Evolutionary conservation across 2,797 vertebrate genomes (phyloP), one percentile per base, ranked within the genome.

Genomic region (Emys orbicularis): DNA sequence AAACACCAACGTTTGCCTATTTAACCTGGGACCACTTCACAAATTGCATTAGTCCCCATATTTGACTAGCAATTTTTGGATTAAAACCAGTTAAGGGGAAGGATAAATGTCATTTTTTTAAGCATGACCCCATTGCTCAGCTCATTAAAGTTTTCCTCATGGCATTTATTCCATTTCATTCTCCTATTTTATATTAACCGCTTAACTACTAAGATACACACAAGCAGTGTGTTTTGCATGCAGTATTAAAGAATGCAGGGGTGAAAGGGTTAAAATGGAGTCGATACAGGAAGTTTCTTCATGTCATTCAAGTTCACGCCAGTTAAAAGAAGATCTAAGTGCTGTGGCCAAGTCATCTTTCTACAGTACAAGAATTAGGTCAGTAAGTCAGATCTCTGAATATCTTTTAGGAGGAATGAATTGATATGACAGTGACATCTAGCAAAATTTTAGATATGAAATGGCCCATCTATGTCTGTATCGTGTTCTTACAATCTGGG

Each of bases 1-100:
- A 88, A 95, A 94, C 23, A 79, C 41, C 12, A 31, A 76, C 0
- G 1, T 84, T 92, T 53, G 86, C 94, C 93, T 97, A 19, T 81
- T 94, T 91, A 88, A 93, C 88, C 12, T 23, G 0, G 1, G 25
- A 0, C 37, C 18, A 37, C 49, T 37, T 90, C 65, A 68, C 53
- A n/a, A 93, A 79, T 29, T 29, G 59, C 59, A 93, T 31, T 13
- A 54, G 9, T 50, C 16, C 81, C 59, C 68, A 82, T 41, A 31
- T 88, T 68, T 31, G 25, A 56, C 53, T 21, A 41, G 47, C 9
- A 83, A 44, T 2, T 23, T 27, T 15, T 49, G 76, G 72, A 2
- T 5, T 54, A 23, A 1, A 79, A 11, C 6, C 92, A 10, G 3
- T 65, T 68, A 76, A 15, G 29, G 27, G 13, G 44, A 89, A 93